Evolutionary conservation across 2,113 vertebrate genomes (phyloP).

Genomic region (Sylvietta virens): DNA sequence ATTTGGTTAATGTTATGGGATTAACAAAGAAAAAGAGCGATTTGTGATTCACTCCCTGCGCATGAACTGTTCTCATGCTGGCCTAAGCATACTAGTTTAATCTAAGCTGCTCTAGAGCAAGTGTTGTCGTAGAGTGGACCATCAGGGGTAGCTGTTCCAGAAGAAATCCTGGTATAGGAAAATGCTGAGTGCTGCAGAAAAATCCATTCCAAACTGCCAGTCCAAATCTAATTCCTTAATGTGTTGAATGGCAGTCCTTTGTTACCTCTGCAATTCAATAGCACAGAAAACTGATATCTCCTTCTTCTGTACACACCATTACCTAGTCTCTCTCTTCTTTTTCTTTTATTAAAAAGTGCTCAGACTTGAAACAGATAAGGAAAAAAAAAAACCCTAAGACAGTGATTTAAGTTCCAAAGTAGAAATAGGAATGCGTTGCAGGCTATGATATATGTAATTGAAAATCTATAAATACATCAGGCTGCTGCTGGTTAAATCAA

Average conservation of each 20-base stretch:
- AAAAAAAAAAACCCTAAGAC: neutral
- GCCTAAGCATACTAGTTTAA: neutral
- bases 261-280: neutral
- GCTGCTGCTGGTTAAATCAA: neutral
- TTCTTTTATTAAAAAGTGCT: neutral
- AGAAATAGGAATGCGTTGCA: neutral
- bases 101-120: neutral
- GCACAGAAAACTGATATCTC: neutral
- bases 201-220: neutral
- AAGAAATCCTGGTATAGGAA: neutral
- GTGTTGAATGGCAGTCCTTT: neutral
- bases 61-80: neutral
- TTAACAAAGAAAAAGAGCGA: constrained; percentile 16
- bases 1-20: constrained; percentile 15
- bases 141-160: constrained; percentile 7
- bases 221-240: constrained; percentile 43
- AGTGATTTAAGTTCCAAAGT: neutral
- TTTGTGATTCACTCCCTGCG: neutral
- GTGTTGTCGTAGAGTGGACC: neutral
- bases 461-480: constrained; percentile 37
- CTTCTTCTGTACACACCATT: neutral
- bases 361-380: neutral
- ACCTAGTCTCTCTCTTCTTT: neutral
- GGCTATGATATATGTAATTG: neutral
- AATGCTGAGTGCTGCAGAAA: constrained; percentile 19